Evolutionary conservation across 1,140 invertebrate species (phyloP).

Genomic region (Caenorhabditis inopinata): DNA sequence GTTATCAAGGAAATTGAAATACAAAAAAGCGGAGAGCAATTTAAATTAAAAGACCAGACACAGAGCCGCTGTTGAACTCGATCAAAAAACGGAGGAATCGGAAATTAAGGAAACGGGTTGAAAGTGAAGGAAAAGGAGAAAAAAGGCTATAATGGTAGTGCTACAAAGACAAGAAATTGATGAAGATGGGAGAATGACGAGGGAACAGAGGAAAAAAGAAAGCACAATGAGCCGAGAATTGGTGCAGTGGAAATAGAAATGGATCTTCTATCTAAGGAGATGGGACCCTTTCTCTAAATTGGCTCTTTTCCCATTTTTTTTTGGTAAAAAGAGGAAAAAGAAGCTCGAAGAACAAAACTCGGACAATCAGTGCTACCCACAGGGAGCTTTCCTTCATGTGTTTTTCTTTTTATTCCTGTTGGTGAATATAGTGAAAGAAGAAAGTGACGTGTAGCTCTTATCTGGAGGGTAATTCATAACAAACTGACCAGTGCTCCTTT

Average conservation of each 20-base stretch:
- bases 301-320: background rate
- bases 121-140: background rate
- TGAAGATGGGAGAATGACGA: background rate
- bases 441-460: background rate
- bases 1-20: constrained; percentile 26
- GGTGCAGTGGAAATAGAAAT: constrained; percentile 23
- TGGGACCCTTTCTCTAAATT: background rate
- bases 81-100: background rate
- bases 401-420: background rate
- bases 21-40: background rate
- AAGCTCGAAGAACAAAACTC: constrained; percentile 9
- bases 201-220: background rate
- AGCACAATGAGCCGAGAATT: constrained; percentile 10
- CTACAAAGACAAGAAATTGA: background rate
- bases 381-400: background rate
- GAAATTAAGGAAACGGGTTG: background rate
- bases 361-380: constrained; percentile 16
- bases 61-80: no score
- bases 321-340: background rate
- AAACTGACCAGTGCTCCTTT: constrained; percentile 13
- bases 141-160: background rate
- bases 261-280: background rate
- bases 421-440: background rate
- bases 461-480: background rate
- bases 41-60: background rate